Percentiles rank a stretch among this genome's conserved stretches.
Conservation (phyloP, 2,888 invertebrate genomes). For the Patella depressa region DNA sequence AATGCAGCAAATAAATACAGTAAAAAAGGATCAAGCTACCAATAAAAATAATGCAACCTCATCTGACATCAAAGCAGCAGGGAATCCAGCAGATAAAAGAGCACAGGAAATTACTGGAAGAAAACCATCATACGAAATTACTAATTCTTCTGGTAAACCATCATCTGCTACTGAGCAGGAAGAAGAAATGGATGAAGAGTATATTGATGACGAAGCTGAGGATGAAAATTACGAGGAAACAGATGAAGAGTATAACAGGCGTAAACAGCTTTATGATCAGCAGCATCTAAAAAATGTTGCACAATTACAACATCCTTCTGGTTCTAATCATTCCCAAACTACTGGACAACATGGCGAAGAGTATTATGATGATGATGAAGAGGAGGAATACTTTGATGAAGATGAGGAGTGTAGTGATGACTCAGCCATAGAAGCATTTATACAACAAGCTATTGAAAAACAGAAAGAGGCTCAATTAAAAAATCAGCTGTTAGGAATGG, state of each 20-base stretch:
- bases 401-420: background rate
- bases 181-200: background rate
- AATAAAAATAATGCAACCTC: background rate
- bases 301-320: background rate
- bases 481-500: background rate
- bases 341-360: background rate
- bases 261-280: background rate
- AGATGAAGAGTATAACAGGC: background rate
- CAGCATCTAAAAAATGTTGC: background rate
- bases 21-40: background rate
- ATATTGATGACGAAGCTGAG: no score
- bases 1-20: no score
- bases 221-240: background rate
- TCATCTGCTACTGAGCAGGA: no score
- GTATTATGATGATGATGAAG: slow-evolving; percentile 1
- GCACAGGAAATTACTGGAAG: no score
- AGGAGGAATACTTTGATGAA: background rate
- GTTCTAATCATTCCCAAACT: background rate
- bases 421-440: background rate
- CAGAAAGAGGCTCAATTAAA: background rate
- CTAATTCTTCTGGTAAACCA: no score
- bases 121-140: no score
- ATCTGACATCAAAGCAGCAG: no score
- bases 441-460: background rate
- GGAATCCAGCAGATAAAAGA: no score